phyloP scores from a whole-genome alignment of 2,797 vertebrate species.

The Acomys russatus region DNA sequence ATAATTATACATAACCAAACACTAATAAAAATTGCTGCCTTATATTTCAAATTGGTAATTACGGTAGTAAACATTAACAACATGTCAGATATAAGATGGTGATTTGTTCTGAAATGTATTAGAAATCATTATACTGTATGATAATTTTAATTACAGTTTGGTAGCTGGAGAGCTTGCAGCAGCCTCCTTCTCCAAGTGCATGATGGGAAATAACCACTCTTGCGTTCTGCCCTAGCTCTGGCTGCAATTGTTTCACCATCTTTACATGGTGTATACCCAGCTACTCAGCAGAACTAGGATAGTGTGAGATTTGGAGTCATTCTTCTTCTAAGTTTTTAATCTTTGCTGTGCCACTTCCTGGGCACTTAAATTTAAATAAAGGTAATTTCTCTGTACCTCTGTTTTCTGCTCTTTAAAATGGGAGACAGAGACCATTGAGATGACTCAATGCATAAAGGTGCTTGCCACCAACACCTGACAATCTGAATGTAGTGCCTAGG shows the following conservation, averaged over 20 bases:
- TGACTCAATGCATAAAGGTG: background rate
- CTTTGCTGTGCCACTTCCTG: background rate
- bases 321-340: background rate
- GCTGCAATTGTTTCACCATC: background rate
- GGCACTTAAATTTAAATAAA: background rate
- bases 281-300: background rate
- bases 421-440: background rate
- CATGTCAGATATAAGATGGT: slow-evolving; percentile 89
- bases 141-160: slow-evolving; percentile 89
- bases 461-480: background rate
- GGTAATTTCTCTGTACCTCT: slow-evolving; percentile 30
- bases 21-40: slow-evolving; percentile 90
- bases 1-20: slow-evolving; percentile 89
- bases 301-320: background rate
- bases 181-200: slow-evolving; percentile 57
- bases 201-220: slow-evolving; percentile 52
- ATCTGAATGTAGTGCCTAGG: background rate
- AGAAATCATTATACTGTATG: slow-evolving; percentile 89
- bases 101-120: slow-evolving; percentile 89
- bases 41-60: slow-evolving; percentile 91
- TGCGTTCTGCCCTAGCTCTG: background rate
- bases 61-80: slow-evolving; percentile 90
- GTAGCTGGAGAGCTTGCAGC: slow-evolving; percentile 50
- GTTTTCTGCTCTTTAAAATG: slow-evolving; percentile 59
- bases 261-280: background rate